Evolutionary conservation across 2,888 invertebrate species (phyloP).

Genomic region (Agrenia bidenticulata): DNA sequence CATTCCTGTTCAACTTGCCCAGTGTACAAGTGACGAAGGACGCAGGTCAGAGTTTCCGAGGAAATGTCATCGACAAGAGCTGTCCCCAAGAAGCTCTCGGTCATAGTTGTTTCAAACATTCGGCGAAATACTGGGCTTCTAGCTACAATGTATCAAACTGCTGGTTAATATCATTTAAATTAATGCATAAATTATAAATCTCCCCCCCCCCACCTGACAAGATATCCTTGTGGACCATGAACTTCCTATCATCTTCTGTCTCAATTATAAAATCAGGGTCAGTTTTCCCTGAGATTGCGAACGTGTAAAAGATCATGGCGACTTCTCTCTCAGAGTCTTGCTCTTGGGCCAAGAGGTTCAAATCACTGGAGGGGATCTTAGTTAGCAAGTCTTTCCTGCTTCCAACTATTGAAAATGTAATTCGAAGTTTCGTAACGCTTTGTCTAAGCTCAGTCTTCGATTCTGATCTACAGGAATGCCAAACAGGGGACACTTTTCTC

Average conservation of each 20-base stretch:
- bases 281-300: constrained; percentile 8
- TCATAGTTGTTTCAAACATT: constrained; percentile 11
- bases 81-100: not conserved
- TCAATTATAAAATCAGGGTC: constrained; percentile 26
- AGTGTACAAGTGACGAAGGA: constrained; percentile 30
- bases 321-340: constrained; percentile 13
- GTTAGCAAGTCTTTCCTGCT: constrained; percentile 13
- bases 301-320: constrained; percentile 13
- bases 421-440: too few species aligned
- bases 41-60: constrained; percentile 27
- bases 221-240: constrained; percentile 24
- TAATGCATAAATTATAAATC: not conserved
- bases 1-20: constrained; percentile 32
- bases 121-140: constrained; percentile 24
- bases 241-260: constrained; percentile 20
- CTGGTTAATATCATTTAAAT: not conserved
- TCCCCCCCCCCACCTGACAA: too few species aligned
- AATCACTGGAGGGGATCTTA: not conserved
- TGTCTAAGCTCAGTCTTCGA: constrained; percentile 19
- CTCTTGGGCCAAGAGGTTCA: constrained; percentile 4
- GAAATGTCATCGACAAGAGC: constrained; percentile 27
- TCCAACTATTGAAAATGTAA: constrained; percentile 22
- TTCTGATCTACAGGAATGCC: constrained; percentile 9
- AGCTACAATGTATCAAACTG: constrained; percentile 6
- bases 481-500: constrained; percentile 24